Evolutionary conservation across 2,888 invertebrate species (phyloP).

Genomic region (Mythimna impura): DNA sequence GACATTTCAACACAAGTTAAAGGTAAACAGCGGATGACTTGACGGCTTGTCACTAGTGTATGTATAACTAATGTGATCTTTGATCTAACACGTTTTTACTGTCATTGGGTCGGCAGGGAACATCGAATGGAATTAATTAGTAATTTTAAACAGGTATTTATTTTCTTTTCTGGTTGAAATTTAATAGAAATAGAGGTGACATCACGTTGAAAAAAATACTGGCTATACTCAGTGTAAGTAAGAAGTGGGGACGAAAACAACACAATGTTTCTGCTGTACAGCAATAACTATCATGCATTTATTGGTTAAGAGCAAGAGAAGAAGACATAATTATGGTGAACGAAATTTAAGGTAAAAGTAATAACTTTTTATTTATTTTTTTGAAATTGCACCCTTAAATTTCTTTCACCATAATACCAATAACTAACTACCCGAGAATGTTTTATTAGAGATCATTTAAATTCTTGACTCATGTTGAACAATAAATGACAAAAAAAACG

Average conservation of each 20-base stretch:
- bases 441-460: constrained; percentile 4
- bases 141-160: constrained; percentile 18
- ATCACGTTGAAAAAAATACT: background rate
- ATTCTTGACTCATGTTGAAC: background rate
- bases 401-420: too few relatives aligned
- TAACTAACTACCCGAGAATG: background rate
- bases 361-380: too few relatives aligned
- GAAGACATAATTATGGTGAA: too few relatives aligned
- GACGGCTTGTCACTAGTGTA: constrained; percentile 44
- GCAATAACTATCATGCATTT: background rate
- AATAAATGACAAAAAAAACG: background rate
- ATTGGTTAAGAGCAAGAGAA: background rate
- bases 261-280: background rate
- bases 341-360: too few relatives aligned
- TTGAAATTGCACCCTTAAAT: too few relatives aligned
- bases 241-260: background rate
- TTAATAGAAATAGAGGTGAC: background rate
- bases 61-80: constrained; percentile 58
- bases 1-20: constrained; percentile 46
- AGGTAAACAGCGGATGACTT: constrained; percentile 34
- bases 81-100: constrained; percentile 54
- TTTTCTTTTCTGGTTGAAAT: constrained; percentile 14
- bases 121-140: constrained; percentile 40
- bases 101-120: constrained; percentile 29
- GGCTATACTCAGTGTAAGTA: background rate